Percentiles rank a stretch among this genome's conserved stretches.
Evolutionary conservation across 2,113 vertebrate species (phyloP).

Genomic region (Dasyprocta punctata): DNA sequence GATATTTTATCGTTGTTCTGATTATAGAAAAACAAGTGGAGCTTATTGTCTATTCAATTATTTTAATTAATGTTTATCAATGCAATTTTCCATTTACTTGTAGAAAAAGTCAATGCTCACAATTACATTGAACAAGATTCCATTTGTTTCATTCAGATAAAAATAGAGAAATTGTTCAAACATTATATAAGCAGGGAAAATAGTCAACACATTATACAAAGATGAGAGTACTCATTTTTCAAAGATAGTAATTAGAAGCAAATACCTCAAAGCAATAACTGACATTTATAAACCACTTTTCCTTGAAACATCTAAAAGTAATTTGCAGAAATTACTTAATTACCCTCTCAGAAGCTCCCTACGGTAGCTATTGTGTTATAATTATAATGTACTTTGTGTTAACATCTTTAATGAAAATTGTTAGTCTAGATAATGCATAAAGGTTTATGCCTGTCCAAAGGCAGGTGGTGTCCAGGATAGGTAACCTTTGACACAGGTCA

Average conservation of each 20-base stretch:
- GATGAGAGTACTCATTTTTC: neutral
- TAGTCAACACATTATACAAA: neutral
- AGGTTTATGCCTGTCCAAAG: neutral
- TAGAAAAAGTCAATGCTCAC: neutral
- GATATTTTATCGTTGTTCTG: neutral
- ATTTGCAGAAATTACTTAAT: constrained; percentile 56
- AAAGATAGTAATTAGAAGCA: neutral
- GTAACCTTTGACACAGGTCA: neutral
- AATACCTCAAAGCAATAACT: constrained; percentile 47
- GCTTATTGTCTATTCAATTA: neutral
- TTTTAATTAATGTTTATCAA: neutral
- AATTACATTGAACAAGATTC: neutral
- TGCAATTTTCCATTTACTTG: neutral
- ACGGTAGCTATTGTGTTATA: neutral
- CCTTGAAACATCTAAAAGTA: constrained; percentile 44
- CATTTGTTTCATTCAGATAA: neutral
- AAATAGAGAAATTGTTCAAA: neutral
- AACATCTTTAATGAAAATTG: neutral
- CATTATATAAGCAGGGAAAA: neutral
- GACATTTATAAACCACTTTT: constrained; percentile 41
- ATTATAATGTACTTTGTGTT: neutral
- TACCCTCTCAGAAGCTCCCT: neutral
- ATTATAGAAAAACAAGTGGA: neutral
- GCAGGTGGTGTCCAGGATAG: neutral
- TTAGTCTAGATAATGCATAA: neutral